A percentile compares a stretch with the other conserved stretches of the same genome.
Conservation (phyloP, 2,113 vertebrate genomes). For the Pungitius pungitius region DNA sequence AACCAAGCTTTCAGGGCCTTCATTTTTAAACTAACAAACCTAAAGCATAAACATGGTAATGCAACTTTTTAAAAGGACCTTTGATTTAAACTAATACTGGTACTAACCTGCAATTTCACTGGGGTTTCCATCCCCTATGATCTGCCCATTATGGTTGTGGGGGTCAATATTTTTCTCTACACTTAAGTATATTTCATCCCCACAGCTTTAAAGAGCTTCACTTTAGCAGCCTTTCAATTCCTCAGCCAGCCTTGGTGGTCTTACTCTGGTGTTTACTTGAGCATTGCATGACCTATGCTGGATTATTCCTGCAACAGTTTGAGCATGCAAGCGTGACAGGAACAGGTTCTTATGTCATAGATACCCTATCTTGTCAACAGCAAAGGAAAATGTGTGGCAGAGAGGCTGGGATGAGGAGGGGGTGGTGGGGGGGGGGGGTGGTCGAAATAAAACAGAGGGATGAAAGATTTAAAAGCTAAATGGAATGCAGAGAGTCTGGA, state of each 20-base stretch:
- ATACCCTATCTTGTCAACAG: conserved; percentile 62
- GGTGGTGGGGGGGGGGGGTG: neutral
- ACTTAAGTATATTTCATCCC: conserved; percentile 37
- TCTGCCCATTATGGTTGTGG: conserved; percentile 15
- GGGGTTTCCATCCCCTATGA: conserved; percentile 42
- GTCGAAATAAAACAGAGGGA: conserved; percentile 28
- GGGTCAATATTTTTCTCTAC: conserved; percentile 3
- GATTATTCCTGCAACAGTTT: conserved; percentile 55
- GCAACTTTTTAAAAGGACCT: neutral
- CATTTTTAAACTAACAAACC: neutral
- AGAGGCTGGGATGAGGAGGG: conserved; percentile 39
- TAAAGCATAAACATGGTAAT: neutral
- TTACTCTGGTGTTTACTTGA: conserved; percentile 44
- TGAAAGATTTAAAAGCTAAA: conserved; percentile 59
- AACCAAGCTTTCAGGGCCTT: neutral
- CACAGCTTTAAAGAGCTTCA: conserved; percentile 18
- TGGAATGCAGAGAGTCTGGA: conserved; percentile 46
- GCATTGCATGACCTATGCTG: conserved; percentile 43
- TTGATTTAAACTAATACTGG: conserved; percentile 9
- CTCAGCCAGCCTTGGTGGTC: conserved; percentile 61
- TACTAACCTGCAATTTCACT: conserved; percentile 36
- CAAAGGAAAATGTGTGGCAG: conserved; percentile 50
- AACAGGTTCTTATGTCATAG: conserved; percentile 54
- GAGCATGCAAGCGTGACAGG: conserved; percentile 52
- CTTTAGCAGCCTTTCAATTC: conserved; percentile 53